Conservation (phyloP, 2,888 invertebrate species). For the Laothoe populi region DNA sequence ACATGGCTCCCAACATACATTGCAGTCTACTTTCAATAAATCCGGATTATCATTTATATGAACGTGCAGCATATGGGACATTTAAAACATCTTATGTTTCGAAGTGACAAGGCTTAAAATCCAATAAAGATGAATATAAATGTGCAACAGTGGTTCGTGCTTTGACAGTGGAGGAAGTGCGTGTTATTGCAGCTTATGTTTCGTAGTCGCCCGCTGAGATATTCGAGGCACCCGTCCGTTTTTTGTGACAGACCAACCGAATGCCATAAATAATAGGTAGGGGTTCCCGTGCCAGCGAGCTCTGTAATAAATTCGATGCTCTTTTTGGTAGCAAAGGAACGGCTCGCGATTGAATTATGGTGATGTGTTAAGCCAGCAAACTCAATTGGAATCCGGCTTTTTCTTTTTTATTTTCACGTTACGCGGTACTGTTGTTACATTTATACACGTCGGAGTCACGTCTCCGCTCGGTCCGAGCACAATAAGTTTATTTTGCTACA, state of each 20-base stretch:
- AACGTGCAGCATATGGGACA: slow-evolving; percentile 47
- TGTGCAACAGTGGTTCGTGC: slow-evolving; percentile 57
- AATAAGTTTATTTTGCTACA: slow-evolving; percentile 70
- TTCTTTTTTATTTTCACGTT: slow-evolving; percentile 73
- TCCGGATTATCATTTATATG: slow-evolving; percentile 79
- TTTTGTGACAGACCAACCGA: slow-evolving; percentile 84
- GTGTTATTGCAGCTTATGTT: slow-evolving; percentile 84
- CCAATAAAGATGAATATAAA: slow-evolving; percentile 50
- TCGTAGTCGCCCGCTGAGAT: slow-evolving; percentile 82
- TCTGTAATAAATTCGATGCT: slow-evolving; percentile 84
- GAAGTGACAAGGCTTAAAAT: slow-evolving; percentile 59
- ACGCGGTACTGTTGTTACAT: slow-evolving; percentile 65
- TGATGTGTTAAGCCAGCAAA: slow-evolving; percentile 81
- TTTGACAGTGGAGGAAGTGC: slow-evolving; percentile 73
- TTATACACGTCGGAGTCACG: slow-evolving; percentile 65
- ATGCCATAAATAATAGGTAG: slow-evolving; percentile 85
- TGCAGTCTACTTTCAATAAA: slow-evolving; percentile 77
- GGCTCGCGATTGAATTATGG: slow-evolving; percentile 81
- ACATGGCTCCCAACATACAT: slow-evolving; percentile 75
- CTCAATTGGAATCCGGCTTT: slow-evolving; percentile 69
- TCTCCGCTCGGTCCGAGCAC: slow-evolving; percentile 64
- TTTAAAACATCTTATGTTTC: slow-evolving; percentile 57
- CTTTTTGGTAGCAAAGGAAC: slow-evolving; percentile 80
- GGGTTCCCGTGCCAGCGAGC: slow-evolving; percentile 77
- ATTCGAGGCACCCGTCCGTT: slow-evolving; percentile 82